A percentile compares a stretch with the other conserved stretches of the same genome.
Evolutionary conservation across 2,888 invertebrate species (phyloP).

Genomic region (Drosophila acutilabella): DNA sequence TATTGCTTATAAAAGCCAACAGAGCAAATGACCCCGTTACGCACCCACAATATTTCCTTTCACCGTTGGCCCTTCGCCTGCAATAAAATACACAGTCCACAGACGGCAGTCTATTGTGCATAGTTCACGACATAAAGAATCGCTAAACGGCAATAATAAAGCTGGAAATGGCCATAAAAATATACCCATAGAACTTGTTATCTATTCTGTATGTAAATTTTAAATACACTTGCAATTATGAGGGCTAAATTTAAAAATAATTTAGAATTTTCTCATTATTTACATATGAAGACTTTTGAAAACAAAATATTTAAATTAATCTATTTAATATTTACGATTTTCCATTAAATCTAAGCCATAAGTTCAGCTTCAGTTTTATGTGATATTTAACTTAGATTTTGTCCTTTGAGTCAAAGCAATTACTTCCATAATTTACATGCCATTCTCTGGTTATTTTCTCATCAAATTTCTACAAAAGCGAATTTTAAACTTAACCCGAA

Average conservation of each 20-base stretch:
- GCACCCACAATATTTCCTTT: background rate
- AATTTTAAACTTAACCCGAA: too few relatives aligned
- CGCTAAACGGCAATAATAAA: constrained; percentile 81
- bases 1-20: constrained; percentile 75
- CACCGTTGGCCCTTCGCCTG: constrained; percentile 16
- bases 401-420: too few relatives aligned
- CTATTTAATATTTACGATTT: too few relatives aligned
- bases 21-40: constrained; percentile 68
- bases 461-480: too few relatives aligned
- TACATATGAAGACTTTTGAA: too few relatives aligned
- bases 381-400: too few relatives aligned
- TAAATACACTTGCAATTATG: constrained; percentile 24
- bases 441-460: too few relatives aligned
- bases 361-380: too few relatives aligned
- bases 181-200: constrained; percentile 42
- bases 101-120: constrained; percentile 57
- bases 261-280: too few relatives aligned
- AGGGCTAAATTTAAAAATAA: background rate
- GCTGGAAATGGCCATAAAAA: constrained; percentile 60
- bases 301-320: too few relatives aligned
- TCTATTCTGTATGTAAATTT: constrained; percentile 34
- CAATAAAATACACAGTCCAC: constrained; percentile 72
- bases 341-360: too few relatives aligned
- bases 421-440: too few relatives aligned
- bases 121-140: constrained; percentile 69